Evolutionary conservation across 64 coral and sea anemone species (phyloP), one percentile per base, ranked within the genome.

Genomic region (Montipora efflorescens): DNA sequence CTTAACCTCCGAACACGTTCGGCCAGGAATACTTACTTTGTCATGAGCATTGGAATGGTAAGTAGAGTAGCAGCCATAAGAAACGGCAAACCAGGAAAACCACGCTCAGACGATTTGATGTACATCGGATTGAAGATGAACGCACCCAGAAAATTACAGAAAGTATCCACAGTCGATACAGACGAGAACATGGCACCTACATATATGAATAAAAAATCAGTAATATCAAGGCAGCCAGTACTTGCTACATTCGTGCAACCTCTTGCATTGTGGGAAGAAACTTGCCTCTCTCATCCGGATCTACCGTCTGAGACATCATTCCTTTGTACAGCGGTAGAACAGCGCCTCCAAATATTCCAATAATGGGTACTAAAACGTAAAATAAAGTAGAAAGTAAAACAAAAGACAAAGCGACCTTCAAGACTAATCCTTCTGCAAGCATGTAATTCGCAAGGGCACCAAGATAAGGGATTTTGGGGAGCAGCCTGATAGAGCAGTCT

Each of bases 251-350:
- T 6, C 53, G 48, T 1, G 11, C 2, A n/a, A 50, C 71, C 52
- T 15, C n/a, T 18, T 50, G 48, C 25, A 75, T 7, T 7, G n/a
- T 0, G 1, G 6, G 3, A 28, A 49, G 5, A 50, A 79, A 12
- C 21, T 73, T 64, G 96, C 97, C 97, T 90, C 91, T 89, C 79
- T 99, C 85, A 73, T 99, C 89, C 4, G 86, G 79, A 12, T 88
- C 84, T 14, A 93, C 88, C 45, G 78, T 90, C 45, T 94, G 66
- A 8, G 97, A 96, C 94, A 99, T 99, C 97, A 99, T 99, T 76
- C 94, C 94, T 69, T 91, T 96, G 91, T 94, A 96, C 18, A 94
- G 86, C 45, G 97, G 91, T 47, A 90, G 78, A 16, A 99, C 92
- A 5, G 95, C 90, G 9, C 97, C 97, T 49, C 87, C 88, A 71